Conservation (phyloP, 1,140 invertebrate genomes). For the Drosophila busckii region DNA sequence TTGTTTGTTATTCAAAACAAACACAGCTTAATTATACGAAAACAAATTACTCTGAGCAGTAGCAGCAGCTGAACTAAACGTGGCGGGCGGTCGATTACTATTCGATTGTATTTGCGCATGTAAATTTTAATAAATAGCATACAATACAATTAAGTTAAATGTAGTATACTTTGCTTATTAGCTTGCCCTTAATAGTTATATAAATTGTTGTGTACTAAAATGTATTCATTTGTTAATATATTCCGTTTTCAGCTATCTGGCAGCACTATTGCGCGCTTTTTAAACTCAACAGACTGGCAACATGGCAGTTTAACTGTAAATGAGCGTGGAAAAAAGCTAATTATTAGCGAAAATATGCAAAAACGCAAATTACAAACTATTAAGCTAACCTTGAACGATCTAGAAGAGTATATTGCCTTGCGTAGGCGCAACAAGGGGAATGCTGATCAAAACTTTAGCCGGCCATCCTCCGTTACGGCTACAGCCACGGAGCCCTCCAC, state of each 20-base stretch:
- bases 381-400: constrained; percentile 38
- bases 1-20: constrained; percentile 22
- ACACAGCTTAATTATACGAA: constrained; percentile 4
- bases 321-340: background rate
- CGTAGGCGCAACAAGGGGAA: constrained; percentile 38
- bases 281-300: constrained; percentile 26
- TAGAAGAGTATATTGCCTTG: constrained; percentile 46
- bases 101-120: background rate
- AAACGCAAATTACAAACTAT: constrained; percentile 51
- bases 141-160: too few relatives aligned
- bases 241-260: background rate
- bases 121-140: background rate
- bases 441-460: constrained; percentile 15
- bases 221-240: background rate
- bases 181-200: too few relatives aligned
- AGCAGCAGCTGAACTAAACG: background rate
- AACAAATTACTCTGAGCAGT: constrained; percentile 9
- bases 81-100: constrained; percentile 15
- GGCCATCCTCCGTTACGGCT: constrained; percentile 3
- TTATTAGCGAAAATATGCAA: constrained; percentile 25
- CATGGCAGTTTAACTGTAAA: constrained; percentile 25
- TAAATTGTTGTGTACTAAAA: background rate
- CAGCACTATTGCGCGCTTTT: constrained; percentile 23
- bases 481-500: constrained; percentile 27
- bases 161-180: too few relatives aligned